A percentile compares a stretch with the other conserved stretches of the same genome.
phyloP scores from a whole-genome alignment of 2,888 invertebrate genomes.

The Amiota mariae region DNA sequence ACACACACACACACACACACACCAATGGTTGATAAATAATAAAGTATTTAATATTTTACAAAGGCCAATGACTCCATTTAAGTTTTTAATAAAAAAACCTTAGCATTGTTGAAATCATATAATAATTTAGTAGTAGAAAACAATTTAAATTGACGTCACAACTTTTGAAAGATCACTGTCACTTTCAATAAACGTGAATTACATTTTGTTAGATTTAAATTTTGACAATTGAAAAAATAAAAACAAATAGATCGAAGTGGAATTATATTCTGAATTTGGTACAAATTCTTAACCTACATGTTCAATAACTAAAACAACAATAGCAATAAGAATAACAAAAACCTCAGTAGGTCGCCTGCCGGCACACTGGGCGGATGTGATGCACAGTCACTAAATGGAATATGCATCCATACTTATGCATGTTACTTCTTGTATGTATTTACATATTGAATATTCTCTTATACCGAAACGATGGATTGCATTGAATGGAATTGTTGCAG shows the following conservation, averaged over 20 bases:
- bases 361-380: background rate
- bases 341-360: background rate
- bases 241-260: background rate
- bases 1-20: no score
- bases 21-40: no score
- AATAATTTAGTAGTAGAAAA: no score
- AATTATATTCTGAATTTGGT: background rate
- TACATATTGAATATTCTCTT: constrained; percentile 19
- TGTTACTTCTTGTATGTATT: constrained; percentile 3
- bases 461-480: background rate
- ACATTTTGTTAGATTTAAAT: no score
- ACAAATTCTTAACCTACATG: constrained; percentile 24
- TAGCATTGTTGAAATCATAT: no score
- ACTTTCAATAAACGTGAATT: no score
- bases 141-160: no score
- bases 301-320: constrained; percentile 38
- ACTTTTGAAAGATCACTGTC: no score
- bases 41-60: no score
- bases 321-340: constrained; percentile 39
- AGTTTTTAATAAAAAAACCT: no score
- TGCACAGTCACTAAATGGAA: constrained; percentile 5
- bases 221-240: no score
- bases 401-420: background rate
- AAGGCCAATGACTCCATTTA: no score
- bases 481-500: constrained; percentile 5